These are phyloP conservation scores for Peromyscus polionotus DNA, from an alignment of 2,113 vertebrate genomes.

Conservation along the genomic window DNA sequence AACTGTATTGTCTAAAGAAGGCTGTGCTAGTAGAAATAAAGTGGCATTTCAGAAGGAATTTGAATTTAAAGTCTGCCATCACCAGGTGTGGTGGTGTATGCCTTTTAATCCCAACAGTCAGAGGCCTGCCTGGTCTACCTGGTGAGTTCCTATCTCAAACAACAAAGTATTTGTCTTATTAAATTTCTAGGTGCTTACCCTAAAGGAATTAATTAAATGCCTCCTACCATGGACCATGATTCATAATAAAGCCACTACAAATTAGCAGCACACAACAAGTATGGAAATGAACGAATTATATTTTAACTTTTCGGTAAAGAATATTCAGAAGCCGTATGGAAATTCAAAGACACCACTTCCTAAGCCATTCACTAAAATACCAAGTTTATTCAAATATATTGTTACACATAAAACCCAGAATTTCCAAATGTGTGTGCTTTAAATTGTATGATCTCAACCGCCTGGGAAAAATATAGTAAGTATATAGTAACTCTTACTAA, in stretches of 20 bases:
- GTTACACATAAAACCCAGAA: slow-evolving; percentile 42
- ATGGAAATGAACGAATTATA: not conserved
- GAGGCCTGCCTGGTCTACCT: not conserved
- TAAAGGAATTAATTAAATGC: not conserved
- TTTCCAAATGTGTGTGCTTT: slow-evolving; percentile 26
- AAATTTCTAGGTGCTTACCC: not conserved
- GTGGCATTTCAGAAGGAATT: not conserved
- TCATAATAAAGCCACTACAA: slow-evolving; percentile 46
- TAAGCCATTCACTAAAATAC: slow-evolving; percentile 47
- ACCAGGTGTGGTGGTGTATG: too few relatives aligned
- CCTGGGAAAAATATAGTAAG: slow-evolving; percentile 33
- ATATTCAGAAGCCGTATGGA: not conserved
- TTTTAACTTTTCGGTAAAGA: not conserved
- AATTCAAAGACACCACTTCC: not conserved
- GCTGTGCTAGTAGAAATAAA: not conserved
- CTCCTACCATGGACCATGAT: not conserved
- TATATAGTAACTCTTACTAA: not conserved
- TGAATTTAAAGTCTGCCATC: not conserved
- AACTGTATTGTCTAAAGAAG: not conserved
- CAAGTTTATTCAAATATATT: slow-evolving; percentile 66
- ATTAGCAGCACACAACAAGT: not conserved
- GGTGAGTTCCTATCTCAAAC: not conserved
- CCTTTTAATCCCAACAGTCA: not conserved
- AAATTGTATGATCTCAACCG: not conserved
- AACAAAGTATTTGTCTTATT: not conserved